phyloP scores from a whole-genome alignment of 2,113 vertebrate species.

The Martes martes region DNA sequence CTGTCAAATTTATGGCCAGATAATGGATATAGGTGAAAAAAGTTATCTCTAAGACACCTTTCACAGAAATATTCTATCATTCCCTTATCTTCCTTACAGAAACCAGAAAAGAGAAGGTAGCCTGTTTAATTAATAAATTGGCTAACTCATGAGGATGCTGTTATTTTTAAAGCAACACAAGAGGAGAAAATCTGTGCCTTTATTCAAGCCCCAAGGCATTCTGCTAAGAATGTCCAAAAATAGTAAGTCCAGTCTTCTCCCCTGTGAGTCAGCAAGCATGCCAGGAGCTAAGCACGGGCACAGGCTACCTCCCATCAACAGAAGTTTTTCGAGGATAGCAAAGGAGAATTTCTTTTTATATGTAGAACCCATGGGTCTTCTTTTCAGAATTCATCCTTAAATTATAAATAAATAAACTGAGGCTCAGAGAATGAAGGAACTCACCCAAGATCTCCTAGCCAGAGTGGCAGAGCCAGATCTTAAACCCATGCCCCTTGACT shows the following conservation, averaged over 20 bases:
- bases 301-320: not conserved
- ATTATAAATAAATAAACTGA: conserved; percentile 9
- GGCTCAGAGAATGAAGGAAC: not conserved
- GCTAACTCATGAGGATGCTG: not conserved
- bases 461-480: not conserved
- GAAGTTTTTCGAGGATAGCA: not conserved
- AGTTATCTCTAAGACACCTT: not conserved
- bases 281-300: not conserved
- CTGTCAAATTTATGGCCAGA: not conserved
- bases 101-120: not conserved
- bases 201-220: not conserved
- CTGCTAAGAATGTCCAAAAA: not conserved
- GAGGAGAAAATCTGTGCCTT: not conserved
- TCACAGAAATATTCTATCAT: not conserved
- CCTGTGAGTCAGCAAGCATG: not conserved
- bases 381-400: not conserved
- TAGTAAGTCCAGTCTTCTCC: not conserved
- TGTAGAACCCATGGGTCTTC: not conserved
- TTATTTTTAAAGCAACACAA: not conserved
- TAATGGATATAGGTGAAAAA: not conserved
- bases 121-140: not conserved
- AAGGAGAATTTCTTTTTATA: not conserved
- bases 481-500: not conserved
- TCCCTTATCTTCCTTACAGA: not conserved
- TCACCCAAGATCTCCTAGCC: not conserved